Percentiles rank a stretch among this genome's conserved stretches.
Conservation (phyloP, 2,888 invertebrate species). For the Trichogramma dendrolimi region DNA sequence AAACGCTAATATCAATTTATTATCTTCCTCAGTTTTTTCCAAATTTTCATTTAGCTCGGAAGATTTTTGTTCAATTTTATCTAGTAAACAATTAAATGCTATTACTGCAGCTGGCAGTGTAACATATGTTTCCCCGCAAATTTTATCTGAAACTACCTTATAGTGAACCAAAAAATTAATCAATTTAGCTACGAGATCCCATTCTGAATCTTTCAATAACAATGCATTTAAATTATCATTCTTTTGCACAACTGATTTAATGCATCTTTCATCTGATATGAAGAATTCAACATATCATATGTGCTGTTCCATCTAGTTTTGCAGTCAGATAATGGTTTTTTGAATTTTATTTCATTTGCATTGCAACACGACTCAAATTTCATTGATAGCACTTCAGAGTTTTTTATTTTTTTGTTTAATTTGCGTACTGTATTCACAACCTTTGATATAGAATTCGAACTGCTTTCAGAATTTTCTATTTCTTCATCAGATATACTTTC, state of each 20-base stretch:
- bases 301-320: conserved; percentile 1
- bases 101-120: conserved; percentile 16
- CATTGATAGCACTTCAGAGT: not conserved
- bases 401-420: not conserved
- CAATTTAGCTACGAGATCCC: not conserved
- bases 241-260: not conserved
- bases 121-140: conserved; percentile 10
- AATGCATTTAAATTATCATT: not conserved
- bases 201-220: conserved; percentile 2
- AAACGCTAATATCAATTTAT: conserved; percentile 16
- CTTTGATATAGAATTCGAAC: too few relatives aligned
- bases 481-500: too few relatives aligned
- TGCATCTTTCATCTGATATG: not conserved
- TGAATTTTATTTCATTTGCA: not conserved
- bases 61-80: conserved; percentile 16
- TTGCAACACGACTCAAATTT: not conserved
- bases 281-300: not conserved
- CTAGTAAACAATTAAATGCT: conserved; percentile 11
- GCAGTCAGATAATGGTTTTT: not conserved
- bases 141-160: conserved; percentile 14
- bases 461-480: too few relatives aligned
- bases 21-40: not conserved
- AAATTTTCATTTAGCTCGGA: conserved; percentile 6
- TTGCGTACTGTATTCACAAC: too few relatives aligned
- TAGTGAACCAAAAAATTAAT: conserved; percentile 12